These are phyloP conservation scores for Drosophila equinoxialis DNA, from an alignment of 1,140 invertebrate genomes.

Conservation along the genomic window DNA sequence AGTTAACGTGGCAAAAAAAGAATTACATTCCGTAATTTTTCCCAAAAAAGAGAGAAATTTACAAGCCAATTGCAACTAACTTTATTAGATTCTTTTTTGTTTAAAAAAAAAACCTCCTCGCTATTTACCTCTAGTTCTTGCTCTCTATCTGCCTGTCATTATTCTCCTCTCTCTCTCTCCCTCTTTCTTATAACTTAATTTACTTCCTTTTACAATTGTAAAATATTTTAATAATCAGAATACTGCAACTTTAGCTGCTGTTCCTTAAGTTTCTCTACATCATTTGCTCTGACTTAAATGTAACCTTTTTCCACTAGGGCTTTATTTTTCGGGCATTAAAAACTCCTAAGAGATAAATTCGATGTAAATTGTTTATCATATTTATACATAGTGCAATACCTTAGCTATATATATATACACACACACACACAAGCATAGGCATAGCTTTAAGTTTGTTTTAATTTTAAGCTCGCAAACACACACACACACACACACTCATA, in stretches of 20 bases:
- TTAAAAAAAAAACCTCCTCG: too few relatives aligned
- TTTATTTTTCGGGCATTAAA: slow-evolving; percentile 1
- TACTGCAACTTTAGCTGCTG: slow-evolving; percentile 27
- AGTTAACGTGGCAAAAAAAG: slow-evolving; percentile 15
- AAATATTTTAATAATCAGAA: not conserved
- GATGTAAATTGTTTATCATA: slow-evolving; percentile 75
- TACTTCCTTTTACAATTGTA: slow-evolving; percentile 1
- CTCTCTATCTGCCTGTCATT: slow-evolving; percentile 5
- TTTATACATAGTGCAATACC: slow-evolving; percentile 75
- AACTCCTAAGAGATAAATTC: slow-evolving; percentile 30
- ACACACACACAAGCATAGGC: slow-evolving; percentile 40
- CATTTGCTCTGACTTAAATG: slow-evolving; percentile 3
- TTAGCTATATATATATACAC: slow-evolving; percentile 57
- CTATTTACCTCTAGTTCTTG: not conserved
- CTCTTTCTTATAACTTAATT: not conserved
- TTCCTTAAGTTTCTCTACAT: slow-evolving; percentile 30
- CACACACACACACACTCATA: slow-evolving; percentile 23
- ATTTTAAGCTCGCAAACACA: slow-evolving; percentile 55
- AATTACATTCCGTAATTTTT: slow-evolving; percentile 7
- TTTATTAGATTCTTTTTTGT: slow-evolving; percentile 12
- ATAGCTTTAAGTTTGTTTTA: slow-evolving; percentile 67
- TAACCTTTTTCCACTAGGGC: slow-evolving; percentile 10
- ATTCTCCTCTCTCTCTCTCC: not conserved
- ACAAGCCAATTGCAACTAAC: not conserved
- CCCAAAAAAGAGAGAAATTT: not conserved